A percentile compares a stretch with the other conserved stretches of the same genome.
Conservation (phyloP, 1,140 invertebrate species). For the Drosophila quadrilineata region DNA sequence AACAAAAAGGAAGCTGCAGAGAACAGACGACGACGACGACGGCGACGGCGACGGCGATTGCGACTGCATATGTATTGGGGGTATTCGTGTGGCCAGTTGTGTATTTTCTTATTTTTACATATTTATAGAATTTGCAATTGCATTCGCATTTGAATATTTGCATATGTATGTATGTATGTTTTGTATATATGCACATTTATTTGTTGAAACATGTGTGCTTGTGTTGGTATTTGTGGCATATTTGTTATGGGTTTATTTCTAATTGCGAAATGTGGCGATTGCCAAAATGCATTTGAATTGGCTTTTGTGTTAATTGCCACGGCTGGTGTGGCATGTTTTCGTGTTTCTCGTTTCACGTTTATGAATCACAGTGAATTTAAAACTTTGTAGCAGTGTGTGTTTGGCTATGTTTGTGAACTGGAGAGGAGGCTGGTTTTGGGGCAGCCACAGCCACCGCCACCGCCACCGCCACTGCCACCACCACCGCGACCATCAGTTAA, state of each 20-base stretch:
- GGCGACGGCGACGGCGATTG: background rate
- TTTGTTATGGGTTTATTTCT: constrained; percentile 4
- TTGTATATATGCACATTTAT: background rate
- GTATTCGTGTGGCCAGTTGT: constrained; percentile 23
- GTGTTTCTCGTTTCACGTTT: too few relatives aligned
- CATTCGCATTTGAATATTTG: constrained; percentile 30
- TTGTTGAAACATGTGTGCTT: background rate
- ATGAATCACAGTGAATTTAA: constrained; percentile 18
- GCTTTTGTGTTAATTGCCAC: constrained; percentile 11
- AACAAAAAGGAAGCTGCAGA: constrained; percentile 54
- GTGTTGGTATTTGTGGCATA: constrained; percentile 9
- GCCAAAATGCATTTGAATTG: constrained; percentile 35
- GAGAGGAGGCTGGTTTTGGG: constrained; percentile 14
- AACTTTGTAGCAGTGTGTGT: background rate
- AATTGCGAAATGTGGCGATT: constrained; percentile 24
- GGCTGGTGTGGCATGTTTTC: constrained; percentile 12
- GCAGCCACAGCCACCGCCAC: constrained; percentile 27
- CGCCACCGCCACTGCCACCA: background rate
- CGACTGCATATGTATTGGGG: constrained; percentile 1
- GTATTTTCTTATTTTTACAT: constrained; percentile 59
- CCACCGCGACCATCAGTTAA: too few relatives aligned
- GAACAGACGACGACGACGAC: constrained; percentile 13
- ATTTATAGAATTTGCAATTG: constrained; percentile 61
- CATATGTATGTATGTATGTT: constrained; percentile 11
- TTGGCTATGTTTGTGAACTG: background rate